Conservation (phyloP, 2,888 invertebrate genomes). For the Melipona beecheii region DNA sequence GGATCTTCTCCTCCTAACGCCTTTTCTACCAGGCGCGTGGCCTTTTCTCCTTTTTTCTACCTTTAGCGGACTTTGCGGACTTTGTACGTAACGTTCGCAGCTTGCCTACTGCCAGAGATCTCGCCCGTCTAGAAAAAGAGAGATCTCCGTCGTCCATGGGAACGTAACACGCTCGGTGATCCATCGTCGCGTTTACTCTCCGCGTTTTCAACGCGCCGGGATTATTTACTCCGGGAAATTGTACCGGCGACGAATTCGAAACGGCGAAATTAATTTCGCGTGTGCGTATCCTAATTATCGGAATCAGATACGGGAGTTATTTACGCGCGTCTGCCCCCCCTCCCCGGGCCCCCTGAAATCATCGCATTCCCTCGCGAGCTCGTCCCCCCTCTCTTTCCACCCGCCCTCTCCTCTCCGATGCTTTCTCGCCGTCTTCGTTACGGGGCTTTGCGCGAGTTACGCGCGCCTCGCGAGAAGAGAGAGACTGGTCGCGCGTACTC, state of each 20-base stretch:
- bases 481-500: slow-evolving; percentile 51
- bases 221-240: slow-evolving; percentile 28
- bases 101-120: background rate
- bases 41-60: no score
- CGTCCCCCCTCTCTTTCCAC: no score
- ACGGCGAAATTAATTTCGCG: slow-evolving; percentile 34
- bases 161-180: background rate
- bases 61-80: no score
- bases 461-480: slow-evolving; percentile 11
- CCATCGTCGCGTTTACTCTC: background rate
- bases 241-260: slow-evolving; percentile 11
- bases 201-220: background rate
- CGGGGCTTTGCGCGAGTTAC: no score
- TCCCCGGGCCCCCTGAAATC: background rate
- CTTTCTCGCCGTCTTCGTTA: background rate
- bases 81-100: no score
- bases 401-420: background rate
- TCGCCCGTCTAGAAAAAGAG: background rate
- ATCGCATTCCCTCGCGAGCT: background rate
- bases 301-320: slow-evolving; percentile 16
- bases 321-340: background rate
- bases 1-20: no score
- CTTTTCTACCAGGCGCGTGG: no score
- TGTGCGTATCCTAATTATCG: slow-evolving; percentile 28
- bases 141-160: background rate